These are phyloP conservation scores for Apamea sordens DNA, from an alignment of 2,888 invertebrate genomes.

Conservation along the genomic window DNA sequence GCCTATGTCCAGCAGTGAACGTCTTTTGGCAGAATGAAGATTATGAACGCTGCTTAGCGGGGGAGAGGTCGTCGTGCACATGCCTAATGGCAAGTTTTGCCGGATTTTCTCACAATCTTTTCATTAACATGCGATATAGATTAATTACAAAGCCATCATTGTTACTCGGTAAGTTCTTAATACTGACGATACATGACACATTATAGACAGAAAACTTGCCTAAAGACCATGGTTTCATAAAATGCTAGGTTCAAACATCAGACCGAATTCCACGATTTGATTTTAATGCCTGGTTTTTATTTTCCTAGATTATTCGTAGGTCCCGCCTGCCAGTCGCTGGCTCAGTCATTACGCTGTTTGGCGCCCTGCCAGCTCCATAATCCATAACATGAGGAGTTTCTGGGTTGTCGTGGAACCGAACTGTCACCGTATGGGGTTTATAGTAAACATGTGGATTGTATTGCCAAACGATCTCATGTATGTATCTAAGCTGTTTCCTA, in stretches of 20 bases:
- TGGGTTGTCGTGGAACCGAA: constrained; percentile 24
- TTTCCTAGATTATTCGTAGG: constrained; percentile 16
- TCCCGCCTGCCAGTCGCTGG: constrained; percentile 39
- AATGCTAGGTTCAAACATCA: background rate
- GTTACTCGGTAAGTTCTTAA: background rate
- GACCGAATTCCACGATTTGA: background rate
- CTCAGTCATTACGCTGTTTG: constrained; percentile 28
- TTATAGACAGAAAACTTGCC: background rate
- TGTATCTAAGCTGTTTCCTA: background rate
- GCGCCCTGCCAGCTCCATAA: constrained; percentile 35
- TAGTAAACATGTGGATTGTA: background rate
- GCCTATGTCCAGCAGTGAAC: background rate
- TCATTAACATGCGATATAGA: background rate
- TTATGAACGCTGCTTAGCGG: background rate
- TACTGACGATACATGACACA: background rate
- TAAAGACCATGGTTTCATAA: background rate
- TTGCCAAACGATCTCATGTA: constrained; percentile 16
- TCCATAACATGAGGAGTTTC: constrained; percentile 34
- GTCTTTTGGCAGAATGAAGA: background rate
- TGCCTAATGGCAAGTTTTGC: background rate
- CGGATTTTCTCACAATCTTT: background rate
- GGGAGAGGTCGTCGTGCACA: too few species aligned
- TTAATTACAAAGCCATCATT: background rate
- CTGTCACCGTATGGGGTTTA: constrained; percentile 5
- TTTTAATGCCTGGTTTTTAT: constrained; percentile 22